Conservation (phyloP, 2,888 invertebrate genomes). For the Conus canariensis region DNA sequence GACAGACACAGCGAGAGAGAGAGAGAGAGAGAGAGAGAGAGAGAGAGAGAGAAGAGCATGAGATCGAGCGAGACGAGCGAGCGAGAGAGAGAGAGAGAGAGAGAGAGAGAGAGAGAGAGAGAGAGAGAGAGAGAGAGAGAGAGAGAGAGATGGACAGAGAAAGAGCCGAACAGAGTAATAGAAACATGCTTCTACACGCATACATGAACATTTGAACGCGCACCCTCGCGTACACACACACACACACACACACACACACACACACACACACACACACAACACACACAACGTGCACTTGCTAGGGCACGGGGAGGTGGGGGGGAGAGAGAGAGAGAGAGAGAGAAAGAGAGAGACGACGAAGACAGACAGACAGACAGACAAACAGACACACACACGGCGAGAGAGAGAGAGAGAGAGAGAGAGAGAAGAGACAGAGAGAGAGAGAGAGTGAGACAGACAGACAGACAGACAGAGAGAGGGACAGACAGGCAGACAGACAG, state of each 20-base stretch:
- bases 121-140: neutral
- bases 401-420: neutral
- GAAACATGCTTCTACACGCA: neutral
- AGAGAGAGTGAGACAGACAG: no score
- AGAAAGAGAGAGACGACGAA: neutral
- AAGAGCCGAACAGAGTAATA: neutral
- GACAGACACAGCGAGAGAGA: no score
- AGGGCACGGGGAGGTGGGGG: no score
- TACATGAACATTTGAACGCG: neutral
- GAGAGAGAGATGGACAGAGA: neutral
- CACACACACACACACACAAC: neutral
- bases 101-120: neutral
- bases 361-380: neutral
- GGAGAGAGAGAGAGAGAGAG: no score
- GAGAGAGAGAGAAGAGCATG: no score
- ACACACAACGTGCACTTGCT: no score
- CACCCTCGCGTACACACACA: neutral
- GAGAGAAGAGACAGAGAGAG: no score
- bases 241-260: slow-evolving; percentile 8
- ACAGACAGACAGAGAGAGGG: no score
- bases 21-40: no score
- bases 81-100: no score
- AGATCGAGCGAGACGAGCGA: no score
- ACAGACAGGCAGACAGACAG: no score
- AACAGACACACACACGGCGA: neutral